phyloP scores from a whole-genome alignment of 2,113 vertebrate species.

The Hyperopisus bebe region DNA sequence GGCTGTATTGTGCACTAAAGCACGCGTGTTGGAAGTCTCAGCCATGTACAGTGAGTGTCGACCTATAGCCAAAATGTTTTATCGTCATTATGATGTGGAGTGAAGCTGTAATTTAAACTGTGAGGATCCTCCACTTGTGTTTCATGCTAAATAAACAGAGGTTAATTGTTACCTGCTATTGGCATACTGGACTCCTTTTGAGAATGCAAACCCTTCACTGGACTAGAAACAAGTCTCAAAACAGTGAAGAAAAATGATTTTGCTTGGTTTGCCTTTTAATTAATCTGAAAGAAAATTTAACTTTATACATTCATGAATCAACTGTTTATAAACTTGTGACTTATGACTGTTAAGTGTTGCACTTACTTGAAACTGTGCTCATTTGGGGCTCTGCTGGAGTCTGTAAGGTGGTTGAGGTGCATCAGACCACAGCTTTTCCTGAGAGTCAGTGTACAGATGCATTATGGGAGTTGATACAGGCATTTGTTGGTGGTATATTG shows the following conservation, averaged over 20 bases:
- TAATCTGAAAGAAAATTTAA: neutral
- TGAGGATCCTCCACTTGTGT: neutral
- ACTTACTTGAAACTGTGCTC: neutral
- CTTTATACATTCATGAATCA: neutral
- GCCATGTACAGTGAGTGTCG: neutral
- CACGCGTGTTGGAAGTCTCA: neutral
- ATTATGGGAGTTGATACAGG: neutral
- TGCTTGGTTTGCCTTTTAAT: neutral
- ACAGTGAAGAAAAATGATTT: neutral
- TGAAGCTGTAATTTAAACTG: neutral
- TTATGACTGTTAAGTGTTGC: neutral
- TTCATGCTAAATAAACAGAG: neutral
- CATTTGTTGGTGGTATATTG: neutral
- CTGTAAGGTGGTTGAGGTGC: neutral
- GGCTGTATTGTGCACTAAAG: neutral
- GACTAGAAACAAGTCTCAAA: neutral
- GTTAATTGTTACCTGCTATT: neutral
- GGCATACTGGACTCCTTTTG: neutral
- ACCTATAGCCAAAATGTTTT: neutral
- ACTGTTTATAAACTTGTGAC: neutral
- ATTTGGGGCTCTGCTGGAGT: neutral
- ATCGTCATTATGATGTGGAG: neutral
- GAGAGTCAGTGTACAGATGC: neutral
- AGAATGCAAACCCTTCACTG: neutral
- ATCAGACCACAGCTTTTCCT: neutral